A percentile compares a stretch with the other conserved stretches of the same genome.
Conservation (phyloP, 2,888 invertebrate genomes). For the Masnerella sp. region DNA sequence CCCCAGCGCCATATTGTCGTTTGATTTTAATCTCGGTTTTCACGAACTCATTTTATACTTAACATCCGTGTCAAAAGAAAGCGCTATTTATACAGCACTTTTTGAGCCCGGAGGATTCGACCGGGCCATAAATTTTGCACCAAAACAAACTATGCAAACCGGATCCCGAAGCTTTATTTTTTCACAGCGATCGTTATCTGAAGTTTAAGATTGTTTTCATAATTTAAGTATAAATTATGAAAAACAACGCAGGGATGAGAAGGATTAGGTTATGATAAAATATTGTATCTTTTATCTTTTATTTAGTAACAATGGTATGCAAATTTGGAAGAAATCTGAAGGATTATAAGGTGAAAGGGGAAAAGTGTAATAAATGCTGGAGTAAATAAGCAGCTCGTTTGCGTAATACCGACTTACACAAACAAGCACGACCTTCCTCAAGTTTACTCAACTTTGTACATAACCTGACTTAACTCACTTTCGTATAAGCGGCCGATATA, state of each 20-base stretch:
- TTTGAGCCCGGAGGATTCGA: background rate
- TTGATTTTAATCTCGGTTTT: slow-evolving; percentile 37
- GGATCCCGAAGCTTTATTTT: background rate
- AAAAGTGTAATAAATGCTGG: no score
- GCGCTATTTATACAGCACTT: slow-evolving; percentile 20
- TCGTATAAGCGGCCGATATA: background rate
- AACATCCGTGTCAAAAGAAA: slow-evolving; percentile 28
- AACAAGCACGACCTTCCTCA: background rate
- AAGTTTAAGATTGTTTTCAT: background rate
- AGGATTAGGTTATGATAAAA: no score
- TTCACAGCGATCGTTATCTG: slow-evolving; percentile 6
- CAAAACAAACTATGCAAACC: slow-evolving; percentile 44
- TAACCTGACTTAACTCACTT: slow-evolving; percentile 2
- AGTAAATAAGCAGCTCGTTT: no score
- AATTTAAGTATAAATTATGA: no score
- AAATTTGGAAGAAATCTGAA: no score
- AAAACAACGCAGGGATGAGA: no score
- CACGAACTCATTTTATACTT: slow-evolving; percentile 33
- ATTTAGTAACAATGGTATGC: no score
- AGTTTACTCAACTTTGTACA: background rate
- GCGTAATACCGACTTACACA: no score
- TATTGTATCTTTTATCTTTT: no score
- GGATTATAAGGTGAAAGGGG: no score
- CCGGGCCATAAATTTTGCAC: slow-evolving; percentile 43
- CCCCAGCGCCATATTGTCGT: background rate